A percentile compares a stretch with the other conserved stretches of the same genome.
Evolutionary conservation across 2,888 invertebrate species (phyloP).

Genomic region (Xylocampa areola): DNA sequence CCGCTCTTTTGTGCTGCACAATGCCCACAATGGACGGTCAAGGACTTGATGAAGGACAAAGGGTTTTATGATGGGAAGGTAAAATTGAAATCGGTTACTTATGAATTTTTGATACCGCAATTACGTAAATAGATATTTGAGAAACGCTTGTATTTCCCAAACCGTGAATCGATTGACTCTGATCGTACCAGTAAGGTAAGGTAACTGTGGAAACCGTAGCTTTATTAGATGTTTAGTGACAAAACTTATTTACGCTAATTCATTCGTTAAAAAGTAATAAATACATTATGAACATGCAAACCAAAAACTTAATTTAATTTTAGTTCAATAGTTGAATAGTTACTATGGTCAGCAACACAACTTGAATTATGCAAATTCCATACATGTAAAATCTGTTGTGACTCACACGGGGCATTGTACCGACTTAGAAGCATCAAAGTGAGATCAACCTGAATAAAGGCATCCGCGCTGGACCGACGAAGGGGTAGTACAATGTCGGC

Average conservation of each 20-base stretch:
- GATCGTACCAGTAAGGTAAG: too few species aligned
- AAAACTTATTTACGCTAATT: too few species aligned
- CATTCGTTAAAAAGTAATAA: too few species aligned
- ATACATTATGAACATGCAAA: too few species aligned
- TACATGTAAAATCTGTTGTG: constrained; percentile 67
- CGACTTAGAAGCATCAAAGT: constrained; percentile 85
- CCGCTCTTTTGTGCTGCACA: constrained; percentile 83
- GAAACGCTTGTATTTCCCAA: neutral
- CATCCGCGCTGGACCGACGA: constrained; percentile 82
- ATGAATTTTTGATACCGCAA: constrained; percentile 23
- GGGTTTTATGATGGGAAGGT: constrained; percentile 73
- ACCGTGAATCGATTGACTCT: too few species aligned
- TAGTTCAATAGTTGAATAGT: constrained; percentile 23
- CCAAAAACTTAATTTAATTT: neutral
- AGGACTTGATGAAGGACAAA: constrained; percentile 86
- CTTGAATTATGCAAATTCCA: constrained; percentile 66
- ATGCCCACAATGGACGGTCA: constrained; percentile 83
- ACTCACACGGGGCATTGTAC: constrained; percentile 81
- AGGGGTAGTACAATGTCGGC: constrained; percentile 89
- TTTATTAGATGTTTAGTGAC: too few species aligned
- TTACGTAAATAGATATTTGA: neutral
- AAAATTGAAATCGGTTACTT: constrained; percentile 55
- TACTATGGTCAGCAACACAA: constrained; percentile 38
- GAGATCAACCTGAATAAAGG: constrained; percentile 87
- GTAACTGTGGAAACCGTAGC: too few species aligned